Conservation (phyloP, 1,140 invertebrate genomes). For the Sycobia sp. region DNA sequence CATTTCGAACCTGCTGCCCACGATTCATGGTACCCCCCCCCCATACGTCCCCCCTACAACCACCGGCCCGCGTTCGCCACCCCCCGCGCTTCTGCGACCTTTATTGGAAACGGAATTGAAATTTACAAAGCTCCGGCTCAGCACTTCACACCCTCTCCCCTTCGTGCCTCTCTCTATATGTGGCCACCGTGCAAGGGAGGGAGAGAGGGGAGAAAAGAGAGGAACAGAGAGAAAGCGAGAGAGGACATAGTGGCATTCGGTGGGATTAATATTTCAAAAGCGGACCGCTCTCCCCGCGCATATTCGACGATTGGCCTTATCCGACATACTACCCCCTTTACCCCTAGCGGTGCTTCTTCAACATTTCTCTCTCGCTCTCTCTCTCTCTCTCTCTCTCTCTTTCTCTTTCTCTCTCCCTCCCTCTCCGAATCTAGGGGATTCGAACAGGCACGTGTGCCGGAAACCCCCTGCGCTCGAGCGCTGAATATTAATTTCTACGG, state of each 20-base stretch:
- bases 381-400: too few relatives aligned
- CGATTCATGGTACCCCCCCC: too few relatives aligned
- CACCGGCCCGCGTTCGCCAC: too few relatives aligned
- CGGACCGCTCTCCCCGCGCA: neutral
- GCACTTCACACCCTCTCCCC: neutral
- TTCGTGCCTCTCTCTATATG: too few relatives aligned
- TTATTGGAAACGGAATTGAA: slow-evolving; percentile 19
- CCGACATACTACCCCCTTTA: neutral
- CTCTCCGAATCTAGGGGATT: slow-evolving; percentile 7
- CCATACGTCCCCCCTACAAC: too few relatives aligned
- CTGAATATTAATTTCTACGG: slow-evolving; percentile 25
- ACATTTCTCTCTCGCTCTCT: too few relatives aligned
- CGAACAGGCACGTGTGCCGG: slow-evolving; percentile 3
- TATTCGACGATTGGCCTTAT: slow-evolving; percentile 31
- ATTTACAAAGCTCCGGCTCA: slow-evolving; percentile 17
- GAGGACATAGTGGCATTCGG: neutral
- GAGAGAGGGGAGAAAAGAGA: too few relatives aligned
- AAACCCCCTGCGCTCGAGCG: neutral
- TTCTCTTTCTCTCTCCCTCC: too few relatives aligned
- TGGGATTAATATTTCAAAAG: slow-evolving; percentile 31
- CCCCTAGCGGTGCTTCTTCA: neutral
- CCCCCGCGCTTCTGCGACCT: neutral
- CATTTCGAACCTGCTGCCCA: too few relatives aligned
- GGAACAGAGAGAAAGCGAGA: too few relatives aligned
- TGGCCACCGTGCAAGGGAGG: too few relatives aligned